phyloP scores from a whole-genome alignment of 2,888 invertebrate species.

The Noctua janthe region DNA sequence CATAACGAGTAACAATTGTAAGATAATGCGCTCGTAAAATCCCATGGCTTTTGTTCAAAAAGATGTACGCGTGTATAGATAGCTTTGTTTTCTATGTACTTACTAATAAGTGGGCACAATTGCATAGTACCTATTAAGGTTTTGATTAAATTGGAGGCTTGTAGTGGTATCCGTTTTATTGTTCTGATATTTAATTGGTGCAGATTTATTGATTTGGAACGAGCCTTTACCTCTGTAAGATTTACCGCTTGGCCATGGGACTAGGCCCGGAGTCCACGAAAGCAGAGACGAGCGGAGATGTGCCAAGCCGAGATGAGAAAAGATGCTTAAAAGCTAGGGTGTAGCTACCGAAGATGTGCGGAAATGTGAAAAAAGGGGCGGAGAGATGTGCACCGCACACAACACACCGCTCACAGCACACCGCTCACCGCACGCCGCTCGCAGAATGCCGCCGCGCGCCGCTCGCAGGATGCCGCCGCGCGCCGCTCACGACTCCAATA shows the following conservation, averaged over 20 bases:
- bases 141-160: not conserved
- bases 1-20: constrained; percentile 57
- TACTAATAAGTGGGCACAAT: constrained; percentile 17
- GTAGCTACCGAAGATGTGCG: too few relatives aligned
- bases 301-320: not conserved
- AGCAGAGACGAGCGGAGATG: not conserved
- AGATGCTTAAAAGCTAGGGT: not conserved
- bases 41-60: constrained; percentile 64
- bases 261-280: not conserved
- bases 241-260: not conserved
- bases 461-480: too few relatives aligned
- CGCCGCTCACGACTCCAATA: too few relatives aligned
- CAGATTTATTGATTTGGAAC: not conserved
- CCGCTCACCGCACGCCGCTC: too few relatives aligned
- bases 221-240: not conserved
- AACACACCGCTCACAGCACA: too few relatives aligned
- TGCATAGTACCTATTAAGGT: constrained; percentile 19
- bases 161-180: constrained; percentile 22
- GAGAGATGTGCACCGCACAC: too few relatives aligned
- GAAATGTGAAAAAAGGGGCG: too few relatives aligned
- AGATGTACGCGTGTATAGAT: constrained; percentile 57
- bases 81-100: constrained; percentile 52
- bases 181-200: not conserved
- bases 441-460: too few relatives aligned
- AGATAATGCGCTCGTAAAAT: constrained; percentile 53